Evolutionary conservation across 2,797 vertebrate species (phyloP).

Genomic region (Poecile montanus): DNA sequence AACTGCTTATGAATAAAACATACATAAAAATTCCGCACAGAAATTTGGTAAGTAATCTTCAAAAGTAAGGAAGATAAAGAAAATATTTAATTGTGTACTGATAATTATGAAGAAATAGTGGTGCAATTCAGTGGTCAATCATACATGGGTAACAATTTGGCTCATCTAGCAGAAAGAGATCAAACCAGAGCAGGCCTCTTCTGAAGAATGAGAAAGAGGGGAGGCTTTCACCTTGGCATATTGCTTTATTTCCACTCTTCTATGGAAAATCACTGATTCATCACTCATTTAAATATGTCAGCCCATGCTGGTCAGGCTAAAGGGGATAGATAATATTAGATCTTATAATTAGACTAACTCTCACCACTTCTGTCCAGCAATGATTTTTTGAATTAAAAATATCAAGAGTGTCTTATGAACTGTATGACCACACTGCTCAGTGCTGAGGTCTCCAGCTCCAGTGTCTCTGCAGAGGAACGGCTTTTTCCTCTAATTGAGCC

Average conservation of each 20-base stretch:
- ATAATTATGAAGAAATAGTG: background rate
- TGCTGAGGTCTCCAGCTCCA: background rate
- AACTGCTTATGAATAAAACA: constrained; percentile 15
- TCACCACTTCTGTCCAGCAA: background rate
- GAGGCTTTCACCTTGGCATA: background rate
- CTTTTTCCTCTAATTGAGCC: background rate
- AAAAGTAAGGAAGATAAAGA: background rate
- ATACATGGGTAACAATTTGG: background rate
- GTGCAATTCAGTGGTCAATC: background rate
- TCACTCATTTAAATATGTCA: background rate
- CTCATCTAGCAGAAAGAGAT: background rate
- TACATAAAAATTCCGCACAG: background rate
- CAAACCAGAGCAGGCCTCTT: background rate
- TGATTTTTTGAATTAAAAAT: background rate
- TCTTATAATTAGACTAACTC: background rate
- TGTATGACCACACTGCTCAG: background rate
- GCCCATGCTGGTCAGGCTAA: background rate
- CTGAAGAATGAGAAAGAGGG: background rate
- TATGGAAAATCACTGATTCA: background rate
- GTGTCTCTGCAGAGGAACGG: background rate
- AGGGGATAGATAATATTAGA: background rate
- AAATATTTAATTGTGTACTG: background rate
- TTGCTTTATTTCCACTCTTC: background rate
- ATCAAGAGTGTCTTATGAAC: background rate
- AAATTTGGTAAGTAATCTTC: background rate